Percentiles rank a stretch among this genome's conserved stretches.
phyloP scores from a whole-genome alignment of 35 echinoderm and acorn worm genomes.

The Lytechinus variegatus region DNA sequence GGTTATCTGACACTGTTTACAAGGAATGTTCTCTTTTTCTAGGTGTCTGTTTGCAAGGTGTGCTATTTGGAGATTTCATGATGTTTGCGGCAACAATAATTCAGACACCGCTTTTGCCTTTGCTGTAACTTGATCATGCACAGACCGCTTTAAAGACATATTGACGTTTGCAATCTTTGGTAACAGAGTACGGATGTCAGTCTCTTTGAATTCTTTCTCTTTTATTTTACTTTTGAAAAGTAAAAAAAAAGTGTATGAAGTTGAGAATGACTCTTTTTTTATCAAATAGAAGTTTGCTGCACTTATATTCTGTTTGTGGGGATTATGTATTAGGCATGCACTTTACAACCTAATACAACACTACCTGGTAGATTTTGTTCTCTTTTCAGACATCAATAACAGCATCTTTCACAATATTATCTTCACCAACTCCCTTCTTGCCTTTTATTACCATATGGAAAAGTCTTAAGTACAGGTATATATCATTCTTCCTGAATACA shows the following conservation, averaged over 20 bases:
- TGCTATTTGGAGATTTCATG: not conserved
- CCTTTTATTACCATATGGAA: not conserved
- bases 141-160: not conserved
- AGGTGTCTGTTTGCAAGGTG: not conserved
- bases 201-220: not conserved
- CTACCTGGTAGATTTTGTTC: no score
- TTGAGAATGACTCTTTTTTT: no score
- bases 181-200: not conserved
- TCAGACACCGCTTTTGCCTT: not conserved
- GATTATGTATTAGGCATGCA: no score
- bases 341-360: no score
- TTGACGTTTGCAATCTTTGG: not conserved
- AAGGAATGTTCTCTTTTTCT: not conserved
- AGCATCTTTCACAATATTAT: not conserved
- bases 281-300: no score
- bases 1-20: not conserved
- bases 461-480: not conserved
- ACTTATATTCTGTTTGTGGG: no score
- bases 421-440: not conserved
- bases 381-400: not conserved
- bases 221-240: not conserved
- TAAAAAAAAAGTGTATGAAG: no score
- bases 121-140: not conserved
- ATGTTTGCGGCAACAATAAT: not conserved
- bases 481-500: not conserved